Base-by-base conservation (phyloP, 1,140 invertebrate species). In the Camponotus vicinus region DNA sequence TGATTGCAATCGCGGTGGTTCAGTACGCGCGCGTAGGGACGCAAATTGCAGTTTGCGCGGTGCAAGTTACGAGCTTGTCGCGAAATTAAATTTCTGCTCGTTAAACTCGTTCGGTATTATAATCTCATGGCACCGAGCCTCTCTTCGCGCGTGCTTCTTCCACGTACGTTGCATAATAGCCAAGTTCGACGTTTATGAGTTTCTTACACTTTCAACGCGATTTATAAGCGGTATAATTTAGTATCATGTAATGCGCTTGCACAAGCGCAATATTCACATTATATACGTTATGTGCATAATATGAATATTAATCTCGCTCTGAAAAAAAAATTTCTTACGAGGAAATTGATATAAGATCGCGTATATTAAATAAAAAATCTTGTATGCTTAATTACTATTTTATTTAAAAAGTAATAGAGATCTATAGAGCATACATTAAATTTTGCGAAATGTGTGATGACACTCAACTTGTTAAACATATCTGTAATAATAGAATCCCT, bases 31-130 rank as follows among this genome's bases (percentile, higher is more conserved):
- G 69, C 9, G 52, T 32, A 32, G 34, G 18, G 9, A 75, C 69
- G 79, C 79, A 75, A 83, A 83, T 73, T 83, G 79, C 69, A 75
- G 79, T 75, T 73, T 73, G 55, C 79, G 37, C 27, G 5, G 55
- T 73, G 52, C 52, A 82, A 82, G 79, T 83, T 83, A 63, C 79
- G 79, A 37, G 69, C 69, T 49, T 73, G 67, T 75, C 69, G 79
- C 40, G 42, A 83, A 75, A 83, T 83, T 83, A 83, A 83, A 83
- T 83, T 83, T 83, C 69, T 61, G 40, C 79, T 57, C 55, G 79
- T 82, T 82, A 82, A 82, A 82, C 79, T 82, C 67, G 67, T 82
- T 82, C 79, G 11, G 79, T 83, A 83, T 83, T 75, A 75, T 83
- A 83, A 83, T 83, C 69, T 37, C 69, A 40, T 63, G 69, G 40